These are phyloP conservation scores for Zaprionus davidi DNA, from an alignment of 1,140 invertebrate genomes.

Conservation along the genomic window DNA sequence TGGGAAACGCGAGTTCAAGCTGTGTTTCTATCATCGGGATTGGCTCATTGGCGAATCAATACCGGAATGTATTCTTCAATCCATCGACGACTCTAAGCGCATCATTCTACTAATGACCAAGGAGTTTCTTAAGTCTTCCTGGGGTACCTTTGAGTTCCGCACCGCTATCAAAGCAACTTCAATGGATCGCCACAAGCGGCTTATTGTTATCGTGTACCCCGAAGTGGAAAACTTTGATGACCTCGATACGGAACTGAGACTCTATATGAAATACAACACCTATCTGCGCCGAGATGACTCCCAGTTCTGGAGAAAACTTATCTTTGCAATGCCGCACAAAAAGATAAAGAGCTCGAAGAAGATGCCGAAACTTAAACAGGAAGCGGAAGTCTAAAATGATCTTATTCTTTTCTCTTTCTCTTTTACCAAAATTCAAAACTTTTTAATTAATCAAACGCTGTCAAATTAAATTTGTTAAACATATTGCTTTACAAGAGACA, in stretches of 20 bases:
- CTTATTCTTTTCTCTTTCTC: background rate
- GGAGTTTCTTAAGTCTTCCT: constrained; percentile 9
- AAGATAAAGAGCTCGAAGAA: background rate
- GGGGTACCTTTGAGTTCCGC: constrained; percentile 21
- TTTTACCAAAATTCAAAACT: too few species aligned
- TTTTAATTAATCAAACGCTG: too few species aligned
- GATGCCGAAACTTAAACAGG: background rate
- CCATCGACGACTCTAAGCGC: constrained; percentile 15
- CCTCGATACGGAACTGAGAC: background rate
- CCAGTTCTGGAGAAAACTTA: constrained; percentile 6
- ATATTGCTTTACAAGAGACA: too few species aligned
- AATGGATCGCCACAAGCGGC: background rate
- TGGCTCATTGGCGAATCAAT: constrained; percentile 25
- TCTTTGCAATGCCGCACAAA: background rate
- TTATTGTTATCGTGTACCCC: constrained; percentile 4
- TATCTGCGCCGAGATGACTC: constrained; percentile 7
- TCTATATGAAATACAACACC: constrained; percentile 3
- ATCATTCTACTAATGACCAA: constrained; percentile 20
- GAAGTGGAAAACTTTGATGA: constrained; percentile 4
- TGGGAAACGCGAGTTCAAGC: background rate
- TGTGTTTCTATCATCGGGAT: constrained; percentile 22
- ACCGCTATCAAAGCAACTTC: constrained; percentile 17
- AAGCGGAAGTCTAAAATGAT: background rate
- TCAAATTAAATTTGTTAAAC: too few species aligned
- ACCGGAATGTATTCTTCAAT: constrained; percentile 14